Evolutionary conservation across 2,888 invertebrate genomes (phyloP).

Genomic region (Andrena bicolor): DNA sequence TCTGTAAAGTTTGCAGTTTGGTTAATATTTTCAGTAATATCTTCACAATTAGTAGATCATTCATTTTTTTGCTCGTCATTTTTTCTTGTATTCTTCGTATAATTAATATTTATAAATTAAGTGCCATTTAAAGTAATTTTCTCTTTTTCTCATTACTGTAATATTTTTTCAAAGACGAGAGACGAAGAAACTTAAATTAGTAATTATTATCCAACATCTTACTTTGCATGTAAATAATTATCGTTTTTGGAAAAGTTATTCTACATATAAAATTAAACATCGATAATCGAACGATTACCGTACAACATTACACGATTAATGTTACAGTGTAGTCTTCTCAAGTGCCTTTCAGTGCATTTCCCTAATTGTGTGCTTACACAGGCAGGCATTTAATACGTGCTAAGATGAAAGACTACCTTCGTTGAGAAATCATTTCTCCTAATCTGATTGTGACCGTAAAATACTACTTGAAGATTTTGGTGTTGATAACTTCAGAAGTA

Average conservation of each 20-base stretch:
- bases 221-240: neutral
- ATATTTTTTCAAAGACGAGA: too few species aligned
- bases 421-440: conserved; percentile 1
- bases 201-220: too few species aligned
- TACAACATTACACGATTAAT: neutral
- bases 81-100: too few species aligned
- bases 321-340: neutral
- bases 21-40: too few species aligned
- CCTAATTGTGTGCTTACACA: neutral
- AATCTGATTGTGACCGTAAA: neutral
- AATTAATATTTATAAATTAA: too few species aligned
- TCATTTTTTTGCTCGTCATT: too few species aligned
- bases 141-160: too few species aligned
- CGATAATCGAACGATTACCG: neutral
- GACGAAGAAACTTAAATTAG: too few species aligned
- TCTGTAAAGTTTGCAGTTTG: too few species aligned
- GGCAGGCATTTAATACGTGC: neutral
- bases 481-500: conserved; percentile 7
- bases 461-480: conserved; percentile 9
- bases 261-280: neutral
- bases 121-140: too few species aligned
- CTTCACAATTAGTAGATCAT: too few species aligned
- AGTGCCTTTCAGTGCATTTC: neutral
- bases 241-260: neutral
- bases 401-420: conserved; percentile 6